Evolutionary conservation across 2,797 vertebrate species (phyloP), one percentile per base, ranked within the genome.

Genomic region (Melanotaenia boesemani): DNA sequence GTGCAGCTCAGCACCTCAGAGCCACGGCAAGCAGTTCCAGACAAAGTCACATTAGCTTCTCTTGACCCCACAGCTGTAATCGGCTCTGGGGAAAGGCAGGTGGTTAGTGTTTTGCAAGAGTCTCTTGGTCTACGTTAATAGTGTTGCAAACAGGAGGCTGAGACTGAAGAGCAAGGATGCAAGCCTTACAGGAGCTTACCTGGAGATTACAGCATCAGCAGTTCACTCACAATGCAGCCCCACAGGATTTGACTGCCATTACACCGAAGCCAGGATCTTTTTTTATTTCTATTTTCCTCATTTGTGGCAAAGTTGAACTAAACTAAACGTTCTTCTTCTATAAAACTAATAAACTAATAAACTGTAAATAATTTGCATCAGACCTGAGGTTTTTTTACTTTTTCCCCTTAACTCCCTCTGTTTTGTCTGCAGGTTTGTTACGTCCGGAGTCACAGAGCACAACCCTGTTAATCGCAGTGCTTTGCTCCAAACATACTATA

Each of bases 11-110:
- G 77, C 73, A 71, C 78, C 82, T 83, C 37, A 0, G 72, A 82
- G 72, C 71, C 83, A 75, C 52, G 3, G 44, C 4, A n/a, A 66
- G 66, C 72, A 65, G 34, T 64, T 80, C 64, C 87, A 91, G 82
- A 90, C 88, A 91, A 90, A 87, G 88, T 88, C 85, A 86, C 80
- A 86, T 91, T 92, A 92, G 88, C 90, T 91, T 85, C 79, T 80
- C 69, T 74, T 83, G 86, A 88, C 89, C 90, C 83, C 74, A 20
- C 80, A 61, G 79, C 81, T 88, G 84, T 85, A 91, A 91, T 92
- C 83, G 59, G 78, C 86, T 93, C 80, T 70, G 37, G 16, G 58
- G 67, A 77, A 59, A 37, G 52, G 69, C 67, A 63, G 59, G 63
- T 63, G 61, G 44, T n/a, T 24, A 34, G 50, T 67, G 79, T 78